Evolutionary conservation across 2,797 vertebrate species (phyloP), one percentile per base, ranked within the genome.

Genomic region (Eulemur coronatus): DNA sequence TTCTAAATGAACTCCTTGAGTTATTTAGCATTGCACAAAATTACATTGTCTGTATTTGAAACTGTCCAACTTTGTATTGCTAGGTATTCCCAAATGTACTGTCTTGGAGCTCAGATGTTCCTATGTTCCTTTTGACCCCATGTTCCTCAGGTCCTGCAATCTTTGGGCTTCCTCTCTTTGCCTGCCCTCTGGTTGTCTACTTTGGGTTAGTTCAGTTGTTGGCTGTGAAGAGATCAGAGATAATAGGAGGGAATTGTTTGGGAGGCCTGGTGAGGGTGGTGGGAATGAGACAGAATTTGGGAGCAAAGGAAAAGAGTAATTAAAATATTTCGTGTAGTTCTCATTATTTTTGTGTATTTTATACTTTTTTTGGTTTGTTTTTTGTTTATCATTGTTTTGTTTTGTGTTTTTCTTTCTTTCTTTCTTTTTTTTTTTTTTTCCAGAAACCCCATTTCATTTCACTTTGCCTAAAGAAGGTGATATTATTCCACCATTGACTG

Each of bases 371-470:
- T 89, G 48, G 35, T 91, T 94, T 97, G 55, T 26, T 85, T 86
- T 87, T 84, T 94, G 35, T 85, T 84, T 57, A 57, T 87, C n/a
- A 90, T 94, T 17, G n/a, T 50, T 88, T 84, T 93, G 67, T 89
- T 95, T 92, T 50, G 30, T 63, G 70, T 52, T 70, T 84, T 78
- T 38, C 78, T 73, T 52, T 94, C 48, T 75, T 69, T 86, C 80
- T 11, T 76, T 46, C 10, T 10, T 28, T 88, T 87, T 87, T 35
- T 91, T 81, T 48, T 94, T 46, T 70, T 69, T 88, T 86, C 4
- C 98, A 99, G 99, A 99, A 97, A 98, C 99, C 33, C 99, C 98
- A 0, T 99, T 99, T 98, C 99, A 99, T 98, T 99, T 99, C 97
- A 99, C 99, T 14, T 98, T 99, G 96, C 99, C 99, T 1, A 99